Evolutionary conservation across 2,113 vertebrate species (phyloP).

Genomic region (Cyrtonyx montezumae): DNA sequence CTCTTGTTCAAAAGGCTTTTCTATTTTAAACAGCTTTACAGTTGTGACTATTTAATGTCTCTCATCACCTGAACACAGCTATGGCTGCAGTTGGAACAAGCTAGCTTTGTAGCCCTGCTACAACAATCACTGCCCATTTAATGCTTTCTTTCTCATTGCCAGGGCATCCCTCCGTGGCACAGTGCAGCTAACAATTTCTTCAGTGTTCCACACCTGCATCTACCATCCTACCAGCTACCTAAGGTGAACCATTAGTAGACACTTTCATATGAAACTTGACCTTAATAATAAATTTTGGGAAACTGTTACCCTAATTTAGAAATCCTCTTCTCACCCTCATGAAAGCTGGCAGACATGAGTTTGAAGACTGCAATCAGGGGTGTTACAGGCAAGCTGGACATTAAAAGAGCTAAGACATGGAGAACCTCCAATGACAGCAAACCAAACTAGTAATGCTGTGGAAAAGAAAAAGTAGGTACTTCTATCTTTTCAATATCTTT

Average conservation of each 20-base stretch:
- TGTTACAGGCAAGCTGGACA: neutral
- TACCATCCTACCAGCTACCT: neutral
- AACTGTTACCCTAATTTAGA: neutral
- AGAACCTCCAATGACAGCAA: conserved; percentile 16
- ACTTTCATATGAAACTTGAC: neutral
- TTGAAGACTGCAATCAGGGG: neutral
- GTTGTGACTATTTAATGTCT: neutral
- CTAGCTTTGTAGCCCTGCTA: neutral
- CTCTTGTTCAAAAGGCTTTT: neutral
- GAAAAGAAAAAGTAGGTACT: neutral
- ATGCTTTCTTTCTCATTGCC: neutral
- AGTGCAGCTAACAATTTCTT: neutral
- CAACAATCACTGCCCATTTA: neutral
- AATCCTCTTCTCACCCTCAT: neutral
- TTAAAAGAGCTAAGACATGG: conserved; percentile 4
- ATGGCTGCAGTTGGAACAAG: neutral
- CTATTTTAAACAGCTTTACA: neutral
- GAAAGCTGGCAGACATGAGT: neutral
- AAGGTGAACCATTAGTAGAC: neutral
- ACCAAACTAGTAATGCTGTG: neutral
- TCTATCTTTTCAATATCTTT: neutral
- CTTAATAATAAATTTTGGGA: neutral
- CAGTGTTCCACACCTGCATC: neutral
- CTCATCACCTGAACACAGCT: neutral
- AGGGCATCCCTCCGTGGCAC: neutral